Conservation (phyloP, 2,888 invertebrate species). For the Heliconius ismenius region DNA sequence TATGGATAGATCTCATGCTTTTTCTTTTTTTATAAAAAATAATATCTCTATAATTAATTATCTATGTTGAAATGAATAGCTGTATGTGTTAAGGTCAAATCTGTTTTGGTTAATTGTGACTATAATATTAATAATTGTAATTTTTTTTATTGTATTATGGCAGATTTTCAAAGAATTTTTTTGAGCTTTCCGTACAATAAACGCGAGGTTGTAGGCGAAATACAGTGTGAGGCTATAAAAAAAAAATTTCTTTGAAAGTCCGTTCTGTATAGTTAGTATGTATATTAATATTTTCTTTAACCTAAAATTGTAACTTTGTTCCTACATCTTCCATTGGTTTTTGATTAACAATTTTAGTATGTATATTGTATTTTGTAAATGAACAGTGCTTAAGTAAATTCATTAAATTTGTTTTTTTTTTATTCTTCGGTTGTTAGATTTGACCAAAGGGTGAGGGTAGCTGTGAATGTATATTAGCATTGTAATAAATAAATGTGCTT, state of each 20-base stretch:
- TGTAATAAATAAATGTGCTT: conserved; percentile 68
- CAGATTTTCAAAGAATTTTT: conserved; percentile 5
- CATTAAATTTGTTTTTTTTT: conserved; percentile 27
- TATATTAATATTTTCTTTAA: conserved; percentile 7
- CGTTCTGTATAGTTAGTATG: background rate
- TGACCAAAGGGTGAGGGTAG: conserved; percentile 57
- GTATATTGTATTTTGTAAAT: conserved; percentile 22
- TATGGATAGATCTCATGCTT: conserved; percentile 47
- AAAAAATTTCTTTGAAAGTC: background rate
- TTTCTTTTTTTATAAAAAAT: conserved; percentile 32
- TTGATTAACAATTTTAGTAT: conserved; percentile 12
- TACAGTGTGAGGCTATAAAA: background rate
- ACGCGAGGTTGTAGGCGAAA: background rate
- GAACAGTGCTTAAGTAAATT: conserved; percentile 25
- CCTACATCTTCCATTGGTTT: conserved; percentile 23
- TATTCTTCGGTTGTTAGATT: conserved; percentile 42
- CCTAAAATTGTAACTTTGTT: conserved; percentile 22
- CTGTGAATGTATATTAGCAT: conserved; percentile 65
- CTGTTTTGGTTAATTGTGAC: conserved; percentile 18
- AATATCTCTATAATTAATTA: conserved; percentile 21
- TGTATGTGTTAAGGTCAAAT: conserved; percentile 36
- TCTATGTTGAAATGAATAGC: conserved; percentile 28
- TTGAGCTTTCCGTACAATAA: background rate
- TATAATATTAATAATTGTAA: background rate
- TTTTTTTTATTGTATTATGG: conserved; percentile 12